These are phyloP conservation scores for Trematomus loennbergii DNA, from an alignment of 2,113 vertebrate genomes.

Conservation along the genomic window DNA sequence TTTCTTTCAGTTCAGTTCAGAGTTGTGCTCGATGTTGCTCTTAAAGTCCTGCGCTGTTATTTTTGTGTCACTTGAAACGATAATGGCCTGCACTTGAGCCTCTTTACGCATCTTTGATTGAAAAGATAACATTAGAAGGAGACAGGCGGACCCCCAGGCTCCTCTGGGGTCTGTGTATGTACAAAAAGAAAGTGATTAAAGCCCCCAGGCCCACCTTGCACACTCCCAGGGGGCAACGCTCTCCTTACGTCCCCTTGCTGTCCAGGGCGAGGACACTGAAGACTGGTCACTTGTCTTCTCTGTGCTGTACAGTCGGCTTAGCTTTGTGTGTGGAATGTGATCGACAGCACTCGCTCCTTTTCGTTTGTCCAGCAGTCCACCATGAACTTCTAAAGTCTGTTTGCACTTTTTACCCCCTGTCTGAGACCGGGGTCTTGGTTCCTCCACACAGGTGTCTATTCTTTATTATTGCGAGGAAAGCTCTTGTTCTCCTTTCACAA, in stretches of 20 bases:
- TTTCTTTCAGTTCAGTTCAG: constrained; percentile 58
- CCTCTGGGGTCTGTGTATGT: constrained; percentile 36
- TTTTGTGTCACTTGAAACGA: constrained; percentile 47
- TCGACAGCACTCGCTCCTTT: constrained; percentile 37
- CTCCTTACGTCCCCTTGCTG: constrained; percentile 22
- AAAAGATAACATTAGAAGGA: constrained; percentile 44
- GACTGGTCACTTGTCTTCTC: constrained; percentile 40
- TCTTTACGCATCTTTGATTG: constrained; percentile 25
- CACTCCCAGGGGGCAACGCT: constrained; percentile 47
- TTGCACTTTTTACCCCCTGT: constrained; percentile 7
- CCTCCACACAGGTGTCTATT: constrained; percentile 5
- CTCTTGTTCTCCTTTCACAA: constrained; percentile 19
- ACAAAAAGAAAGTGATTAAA: not conserved
- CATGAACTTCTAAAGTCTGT: constrained; percentile 14
- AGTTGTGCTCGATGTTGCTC: constrained; percentile 63
- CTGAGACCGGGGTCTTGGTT: not conserved
- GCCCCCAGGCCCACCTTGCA: constrained; percentile 55
- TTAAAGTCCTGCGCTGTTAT: constrained; percentile 38
- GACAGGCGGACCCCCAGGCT: constrained; percentile 35
- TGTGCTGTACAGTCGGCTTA: constrained; percentile 62
- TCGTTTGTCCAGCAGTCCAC: constrained; percentile 8
- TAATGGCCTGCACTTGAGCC: constrained; percentile 39
- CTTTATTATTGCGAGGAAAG: constrained; percentile 15
- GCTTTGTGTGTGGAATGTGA: constrained; percentile 65
- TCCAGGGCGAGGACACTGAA: constrained; percentile 41